Percentiles rank a stretch among this genome's conserved stretches.
phyloP scores from a whole-genome alignment of 2,113 vertebrate species.

The Mesitornis unicolor region DNA sequence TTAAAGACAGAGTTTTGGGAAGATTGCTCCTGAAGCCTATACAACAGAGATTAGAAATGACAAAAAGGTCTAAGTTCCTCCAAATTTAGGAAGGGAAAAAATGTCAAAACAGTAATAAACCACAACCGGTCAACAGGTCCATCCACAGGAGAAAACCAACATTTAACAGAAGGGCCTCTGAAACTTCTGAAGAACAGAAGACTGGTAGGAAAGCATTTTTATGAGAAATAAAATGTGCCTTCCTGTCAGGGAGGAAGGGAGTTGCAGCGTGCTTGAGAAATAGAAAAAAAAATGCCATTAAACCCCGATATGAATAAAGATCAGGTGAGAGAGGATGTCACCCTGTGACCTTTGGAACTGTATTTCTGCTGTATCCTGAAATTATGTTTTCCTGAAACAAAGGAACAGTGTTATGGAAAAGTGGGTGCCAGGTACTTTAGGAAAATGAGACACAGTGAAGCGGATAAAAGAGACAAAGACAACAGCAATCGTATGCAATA shows the following conservation, averaged over 20 bases:
- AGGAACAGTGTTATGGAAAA: constrained; percentile 77
- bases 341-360: constrained; percentile 75
- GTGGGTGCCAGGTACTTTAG: constrained; percentile 79
- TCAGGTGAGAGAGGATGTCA: constrained; percentile 81
- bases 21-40: constrained; percentile 62
- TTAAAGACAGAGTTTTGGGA: constrained; percentile 56
- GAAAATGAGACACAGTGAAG: constrained; percentile 76
- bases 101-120: constrained; percentile 67
- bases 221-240: constrained; percentile 79
- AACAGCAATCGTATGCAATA: constrained; percentile 66
- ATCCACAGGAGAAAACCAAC: constrained; percentile 52
- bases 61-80: constrained; percentile 54
- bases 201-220: constrained; percentile 69
- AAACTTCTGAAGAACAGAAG: constrained; percentile 75
- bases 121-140: constrained; percentile 64
- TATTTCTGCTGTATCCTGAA: constrained; percentile 75
- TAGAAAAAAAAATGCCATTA: constrained; percentile 72
- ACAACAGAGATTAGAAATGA: constrained; percentile 51
- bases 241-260: constrained; percentile 82
- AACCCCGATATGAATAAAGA: constrained; percentile 76
- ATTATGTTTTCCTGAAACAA: constrained; percentile 79
- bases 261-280: constrained; percentile 77
- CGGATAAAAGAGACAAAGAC: constrained; percentile 79
- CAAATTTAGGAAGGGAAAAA: constrained; percentile 63
- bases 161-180: constrained; percentile 63